These are phyloP conservation scores for Mugil cephalus DNA, from an alignment of 2,113 vertebrate genomes.

Conservation along the genomic window DNA sequence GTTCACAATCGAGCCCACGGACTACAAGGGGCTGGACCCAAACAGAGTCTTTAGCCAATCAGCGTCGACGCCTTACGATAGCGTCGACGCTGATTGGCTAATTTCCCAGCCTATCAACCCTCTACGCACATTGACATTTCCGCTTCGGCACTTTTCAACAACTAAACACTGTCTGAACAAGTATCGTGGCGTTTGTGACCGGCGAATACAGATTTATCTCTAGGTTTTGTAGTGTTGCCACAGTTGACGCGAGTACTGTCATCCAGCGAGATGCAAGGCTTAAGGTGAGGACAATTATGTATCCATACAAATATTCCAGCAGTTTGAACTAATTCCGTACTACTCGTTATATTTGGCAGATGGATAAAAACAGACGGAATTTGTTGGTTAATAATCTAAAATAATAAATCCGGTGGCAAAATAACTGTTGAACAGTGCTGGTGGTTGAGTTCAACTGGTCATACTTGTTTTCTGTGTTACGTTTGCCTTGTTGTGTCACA, in stretches of 20 bases:
- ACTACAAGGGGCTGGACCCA: neutral
- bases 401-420: too few species aligned
- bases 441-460: neutral
- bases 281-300: constrained; percentile 49
- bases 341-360: too few species aligned
- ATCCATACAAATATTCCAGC: neutral
- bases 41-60: constrained; percentile 30
- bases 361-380: too few species aligned
- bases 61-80: rapidly evolving
- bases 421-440: neutral
- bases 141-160: neutral
- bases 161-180: too few species aligned
- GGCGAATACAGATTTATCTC: neutral
- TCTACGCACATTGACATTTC: neutral
- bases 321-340: neutral
- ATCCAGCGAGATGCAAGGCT: constrained; percentile 35
- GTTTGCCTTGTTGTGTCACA: neutral
- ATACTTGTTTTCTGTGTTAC: too few species aligned
- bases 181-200: too few species aligned
- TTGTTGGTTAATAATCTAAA: neutral
- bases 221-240: neutral
- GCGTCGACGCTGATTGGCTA: constrained; percentile 33
- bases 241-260: neutral
- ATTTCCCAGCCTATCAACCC: neutral
- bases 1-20: neutral